phyloP scores from a whole-genome alignment of 2,888 invertebrate genomes.

The Drosophila niveifrons region DNA sequence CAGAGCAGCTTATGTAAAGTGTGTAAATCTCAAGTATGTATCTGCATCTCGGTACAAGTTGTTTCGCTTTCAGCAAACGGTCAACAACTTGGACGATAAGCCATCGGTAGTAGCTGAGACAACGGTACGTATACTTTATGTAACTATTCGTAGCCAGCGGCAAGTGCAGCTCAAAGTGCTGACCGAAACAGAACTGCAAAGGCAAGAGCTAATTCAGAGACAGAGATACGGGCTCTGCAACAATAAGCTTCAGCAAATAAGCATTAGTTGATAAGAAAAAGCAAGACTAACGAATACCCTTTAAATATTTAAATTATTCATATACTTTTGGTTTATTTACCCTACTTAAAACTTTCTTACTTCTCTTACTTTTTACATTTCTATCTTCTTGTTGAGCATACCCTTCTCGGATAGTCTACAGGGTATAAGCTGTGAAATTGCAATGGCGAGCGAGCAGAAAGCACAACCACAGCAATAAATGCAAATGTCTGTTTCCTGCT shows the following conservation, averaged over 20 bases:
- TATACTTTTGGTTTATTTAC: neutral
- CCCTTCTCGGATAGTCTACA: neutral
- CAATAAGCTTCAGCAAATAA: conserved; percentile 41
- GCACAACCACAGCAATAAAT: conserved; percentile 64
- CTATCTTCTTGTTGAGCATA: neutral
- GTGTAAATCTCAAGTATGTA: neutral
- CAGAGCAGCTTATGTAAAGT: conserved; percentile 17
- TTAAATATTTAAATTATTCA: neutral
- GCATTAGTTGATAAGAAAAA: neutral
- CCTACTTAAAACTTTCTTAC: too few relatives aligned
- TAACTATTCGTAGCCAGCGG: conserved; percentile 34
- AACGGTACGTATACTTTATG: conserved; percentile 36
- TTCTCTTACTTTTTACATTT: too few relatives aligned
- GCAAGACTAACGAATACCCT: conserved; percentile 15
- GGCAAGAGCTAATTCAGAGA: conserved; percentile 10
- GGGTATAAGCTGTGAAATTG: conserved; percentile 40
- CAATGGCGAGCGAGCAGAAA: conserved; percentile 42
- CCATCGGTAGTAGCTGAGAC: conserved; percentile 19
- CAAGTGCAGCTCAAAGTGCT: conserved; percentile 25
- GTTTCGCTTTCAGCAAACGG: conserved; percentile 37
- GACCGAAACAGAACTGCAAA: conserved; percentile 15
- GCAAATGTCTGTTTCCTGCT: conserved; percentile 69
- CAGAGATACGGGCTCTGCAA: conserved; percentile 23
- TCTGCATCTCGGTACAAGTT: conserved; percentile 7
- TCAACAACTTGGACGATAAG: conserved; percentile 47